These are phyloP conservation scores for Pogonocichla stellata DNA, from an alignment of 2,113 vertebrate species.

Conservation along the genomic window DNA sequence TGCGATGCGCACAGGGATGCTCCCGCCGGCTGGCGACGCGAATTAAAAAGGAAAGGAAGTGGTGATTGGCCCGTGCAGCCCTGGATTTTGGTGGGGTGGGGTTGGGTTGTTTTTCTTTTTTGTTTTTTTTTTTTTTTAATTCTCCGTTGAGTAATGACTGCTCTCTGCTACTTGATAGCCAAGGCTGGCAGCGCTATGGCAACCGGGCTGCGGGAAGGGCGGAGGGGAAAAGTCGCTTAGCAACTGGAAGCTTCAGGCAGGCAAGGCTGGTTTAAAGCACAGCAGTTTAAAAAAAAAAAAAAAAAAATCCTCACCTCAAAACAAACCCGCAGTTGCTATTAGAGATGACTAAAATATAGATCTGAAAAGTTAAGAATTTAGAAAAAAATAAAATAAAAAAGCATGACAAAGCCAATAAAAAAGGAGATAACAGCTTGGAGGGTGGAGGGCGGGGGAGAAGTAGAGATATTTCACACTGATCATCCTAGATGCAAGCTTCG, in stretches of 20 bases:
- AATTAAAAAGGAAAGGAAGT: slow-evolving; percentile 7
- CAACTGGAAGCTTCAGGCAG: slow-evolving; percentile 76
- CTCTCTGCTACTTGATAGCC: slow-evolving; percentile 73
- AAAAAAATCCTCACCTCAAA: background rate
- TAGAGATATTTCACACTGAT: background rate
- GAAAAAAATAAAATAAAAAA: background rate
- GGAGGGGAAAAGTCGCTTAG: slow-evolving; percentile 71
- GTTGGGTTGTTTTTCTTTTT: background rate
- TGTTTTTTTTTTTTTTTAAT: background rate
- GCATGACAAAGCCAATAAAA: background rate
- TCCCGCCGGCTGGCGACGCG: background rate
- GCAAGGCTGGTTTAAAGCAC: slow-evolving; percentile 66
- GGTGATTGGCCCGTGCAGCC: slow-evolving; percentile 39
- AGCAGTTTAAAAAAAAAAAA: background rate
- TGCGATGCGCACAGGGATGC: background rate
- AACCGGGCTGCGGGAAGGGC: slow-evolving; percentile 69
- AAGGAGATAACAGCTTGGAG: background rate
- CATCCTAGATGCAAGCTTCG: background rate
- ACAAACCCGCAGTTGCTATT: background rate
- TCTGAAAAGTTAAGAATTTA: background rate
- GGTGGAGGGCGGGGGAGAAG: rapidly evolving
- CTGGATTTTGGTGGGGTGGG: background rate
- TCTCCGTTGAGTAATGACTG: slow-evolving; percentile 60
- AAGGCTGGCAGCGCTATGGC: slow-evolving; percentile 75
- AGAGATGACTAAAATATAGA: background rate